Percentiles rank a stretch among this genome's conserved stretches.
phyloP scores from a whole-genome alignment of 37 sponge, comb jelly and placozoan genomes.

The Spongilla lacustris region DNA sequence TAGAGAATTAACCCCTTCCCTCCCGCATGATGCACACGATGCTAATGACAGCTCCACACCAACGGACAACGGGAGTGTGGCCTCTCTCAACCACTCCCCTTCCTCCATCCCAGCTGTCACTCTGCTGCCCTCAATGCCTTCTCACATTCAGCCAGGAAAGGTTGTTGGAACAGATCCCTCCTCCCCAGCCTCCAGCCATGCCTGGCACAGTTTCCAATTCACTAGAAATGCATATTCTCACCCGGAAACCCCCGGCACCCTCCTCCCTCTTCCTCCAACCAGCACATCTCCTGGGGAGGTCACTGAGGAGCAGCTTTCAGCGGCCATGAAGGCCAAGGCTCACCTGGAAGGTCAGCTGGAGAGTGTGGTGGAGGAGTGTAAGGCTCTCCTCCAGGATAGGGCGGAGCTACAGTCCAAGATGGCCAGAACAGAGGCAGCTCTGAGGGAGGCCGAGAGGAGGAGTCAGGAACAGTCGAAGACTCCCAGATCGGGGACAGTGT shows the following conservation, averaged over 20 bases:
- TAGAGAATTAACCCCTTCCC: background rate
- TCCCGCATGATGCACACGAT: background rate
- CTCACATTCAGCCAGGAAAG: slow-evolving; percentile 13
- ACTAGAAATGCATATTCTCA: too few relatives aligned
- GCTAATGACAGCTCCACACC: background rate
- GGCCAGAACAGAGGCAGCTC: slow-evolving; percentile 47
- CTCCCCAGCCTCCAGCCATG: background rate
- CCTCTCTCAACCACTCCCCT: background rate
- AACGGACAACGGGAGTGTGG: background rate
- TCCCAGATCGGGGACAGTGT: background rate
- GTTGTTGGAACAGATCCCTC: background rate
- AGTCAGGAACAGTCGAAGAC: background rate
- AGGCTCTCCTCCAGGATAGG: slow-evolving; percentile 49
- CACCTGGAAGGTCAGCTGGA: slow-evolving; percentile 73
- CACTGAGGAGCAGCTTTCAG: slow-evolving; percentile 18
- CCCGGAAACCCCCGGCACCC: too few relatives aligned
- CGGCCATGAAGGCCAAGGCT: slow-evolving; percentile 34
- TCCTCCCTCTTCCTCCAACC: too few relatives aligned
- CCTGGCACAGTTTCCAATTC: too few relatives aligned
- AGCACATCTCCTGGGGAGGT: too few relatives aligned
- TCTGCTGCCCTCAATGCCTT: slow-evolving; percentile 3
- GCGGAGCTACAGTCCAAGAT: slow-evolving; percentile 55
- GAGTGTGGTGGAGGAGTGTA: slow-evolving; percentile 60
- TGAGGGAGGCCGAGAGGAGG: slow-evolving; percentile 19
- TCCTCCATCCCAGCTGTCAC: background rate